These are phyloP conservation scores for Lophotriccus pileatus DNA, from an alignment of 2,797 vertebrate genomes.

Conservation along the genomic window DNA sequence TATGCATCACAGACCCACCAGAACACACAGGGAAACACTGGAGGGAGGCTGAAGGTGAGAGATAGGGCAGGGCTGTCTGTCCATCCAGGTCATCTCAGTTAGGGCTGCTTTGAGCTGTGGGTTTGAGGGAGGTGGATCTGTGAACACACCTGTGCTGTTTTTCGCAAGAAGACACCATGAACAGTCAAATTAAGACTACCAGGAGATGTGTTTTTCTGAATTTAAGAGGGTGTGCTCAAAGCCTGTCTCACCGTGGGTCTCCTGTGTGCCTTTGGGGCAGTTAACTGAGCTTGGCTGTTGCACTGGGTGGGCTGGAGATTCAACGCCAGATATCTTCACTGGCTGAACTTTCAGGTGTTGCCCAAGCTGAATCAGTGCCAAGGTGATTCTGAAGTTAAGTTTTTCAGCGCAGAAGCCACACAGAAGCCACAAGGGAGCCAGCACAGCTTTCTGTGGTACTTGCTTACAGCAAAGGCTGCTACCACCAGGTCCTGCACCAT, in stretches of 20 bases:
- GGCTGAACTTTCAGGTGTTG: not conserved
- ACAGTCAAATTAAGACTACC: not conserved
- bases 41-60: not conserved
- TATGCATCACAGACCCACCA: accelerated
- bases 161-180: not conserved
- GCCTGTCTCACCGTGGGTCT: not conserved
- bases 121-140: not conserved
- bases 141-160: not conserved
- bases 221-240: not conserved
- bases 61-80: not conserved
- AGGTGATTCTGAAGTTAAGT: not conserved
- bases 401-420: not conserved
- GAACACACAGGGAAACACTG: not conserved
- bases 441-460: not conserved
- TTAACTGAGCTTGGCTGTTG: not conserved
- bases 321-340: accelerated
- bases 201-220: not conserved
- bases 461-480: not conserved
- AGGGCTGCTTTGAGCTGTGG: not conserved
- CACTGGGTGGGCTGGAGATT: not conserved
- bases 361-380: not conserved
- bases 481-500: not conserved
- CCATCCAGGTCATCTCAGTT: not conserved
- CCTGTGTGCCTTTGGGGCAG: not conserved
- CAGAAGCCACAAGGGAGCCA: not conserved